Conservation (phyloP, 2,888 invertebrate species). For the Shargacucullia verbasci region DNA sequence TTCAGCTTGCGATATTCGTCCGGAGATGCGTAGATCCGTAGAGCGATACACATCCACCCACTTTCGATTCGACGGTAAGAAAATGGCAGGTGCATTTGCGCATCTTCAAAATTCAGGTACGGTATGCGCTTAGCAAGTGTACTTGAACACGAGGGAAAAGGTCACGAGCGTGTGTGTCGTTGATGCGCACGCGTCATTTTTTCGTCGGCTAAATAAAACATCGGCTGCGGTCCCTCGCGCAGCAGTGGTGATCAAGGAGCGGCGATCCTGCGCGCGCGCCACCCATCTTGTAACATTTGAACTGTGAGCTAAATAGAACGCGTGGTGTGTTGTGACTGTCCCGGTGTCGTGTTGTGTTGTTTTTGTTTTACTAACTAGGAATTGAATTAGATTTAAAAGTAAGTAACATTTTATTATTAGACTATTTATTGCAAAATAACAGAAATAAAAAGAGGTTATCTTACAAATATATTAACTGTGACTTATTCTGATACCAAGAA, state of each 20-base stretch:
- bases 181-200: constrained; percentile 20
- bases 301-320: constrained; percentile 51
- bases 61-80: no score
- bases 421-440: no score
- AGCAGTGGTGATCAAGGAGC: constrained; percentile 54
- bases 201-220: constrained; percentile 53
- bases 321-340: constrained; percentile 38
- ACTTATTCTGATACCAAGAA: no score
- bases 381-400: constrained; percentile 22
- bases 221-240: constrained; percentile 37
- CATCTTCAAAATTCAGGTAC: constrained; percentile 42
- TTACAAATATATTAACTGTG: no score
- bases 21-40: no score
- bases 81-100: neutral
- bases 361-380: constrained; percentile 22
- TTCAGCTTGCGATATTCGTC: no score
- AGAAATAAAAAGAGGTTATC: no score
- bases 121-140: constrained; percentile 36
- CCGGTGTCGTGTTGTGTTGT: constrained; percentile 46
- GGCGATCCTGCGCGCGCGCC: constrained; percentile 45
- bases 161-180: constrained; percentile 44
- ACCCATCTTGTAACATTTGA: constrained; percentile 24
- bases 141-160: constrained; percentile 58
- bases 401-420: constrained; percentile 19
- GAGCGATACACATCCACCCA: no score